phyloP scores from a whole-genome alignment of 2,797 vertebrate species.

The Sebastes kiyomatsui region DNA sequence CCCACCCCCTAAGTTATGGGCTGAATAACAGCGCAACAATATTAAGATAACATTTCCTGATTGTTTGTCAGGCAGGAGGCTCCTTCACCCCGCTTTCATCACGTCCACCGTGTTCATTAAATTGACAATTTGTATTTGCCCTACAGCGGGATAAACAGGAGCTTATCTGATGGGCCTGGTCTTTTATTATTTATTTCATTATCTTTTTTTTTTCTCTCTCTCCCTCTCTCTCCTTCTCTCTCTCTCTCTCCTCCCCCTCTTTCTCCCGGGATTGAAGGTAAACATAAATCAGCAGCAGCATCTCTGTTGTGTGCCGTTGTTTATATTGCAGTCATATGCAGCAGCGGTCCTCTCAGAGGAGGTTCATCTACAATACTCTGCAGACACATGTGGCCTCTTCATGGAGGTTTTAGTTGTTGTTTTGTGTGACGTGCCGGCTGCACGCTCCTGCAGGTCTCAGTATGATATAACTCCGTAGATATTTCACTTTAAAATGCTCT shows the following conservation, averaged over 20 bases:
- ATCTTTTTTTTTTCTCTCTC: conserved; percentile 49
- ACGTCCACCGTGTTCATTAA: conserved; percentile 85
- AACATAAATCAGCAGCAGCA: conserved; percentile 79
- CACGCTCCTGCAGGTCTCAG: conserved; percentile 37
- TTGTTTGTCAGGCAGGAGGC: conserved; percentile 85
- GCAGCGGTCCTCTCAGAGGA: conserved; percentile 68
- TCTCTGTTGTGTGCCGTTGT: conserved; percentile 75
- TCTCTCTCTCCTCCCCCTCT: conserved; percentile 41
- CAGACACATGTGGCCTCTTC: conserved; percentile 72
- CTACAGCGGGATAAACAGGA: conserved; percentile 83
- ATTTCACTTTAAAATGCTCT: conserved; percentile 57
- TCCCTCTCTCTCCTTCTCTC: background rate
- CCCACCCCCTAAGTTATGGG: conserved; percentile 87
- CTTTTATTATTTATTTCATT: conserved; percentile 84
- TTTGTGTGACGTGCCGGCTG: conserved; percentile 46
- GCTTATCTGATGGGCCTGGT: conserved; percentile 81
- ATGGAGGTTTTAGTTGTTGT: conserved; percentile 62
- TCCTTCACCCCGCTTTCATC: conserved; percentile 83
- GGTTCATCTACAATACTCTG: conserved; percentile 61
- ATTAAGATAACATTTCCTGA: conserved; percentile 92
- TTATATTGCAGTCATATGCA: conserved; percentile 78
- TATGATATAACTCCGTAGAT: conserved; percentile 37
- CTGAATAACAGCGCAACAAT: conserved; percentile 91
- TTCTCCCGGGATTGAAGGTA: conserved; percentile 79
- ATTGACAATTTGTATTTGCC: conserved; percentile 87